phyloP scores from a whole-genome alignment of 2,888 invertebrate species.

The Leucoptera coffeella region DNA sequence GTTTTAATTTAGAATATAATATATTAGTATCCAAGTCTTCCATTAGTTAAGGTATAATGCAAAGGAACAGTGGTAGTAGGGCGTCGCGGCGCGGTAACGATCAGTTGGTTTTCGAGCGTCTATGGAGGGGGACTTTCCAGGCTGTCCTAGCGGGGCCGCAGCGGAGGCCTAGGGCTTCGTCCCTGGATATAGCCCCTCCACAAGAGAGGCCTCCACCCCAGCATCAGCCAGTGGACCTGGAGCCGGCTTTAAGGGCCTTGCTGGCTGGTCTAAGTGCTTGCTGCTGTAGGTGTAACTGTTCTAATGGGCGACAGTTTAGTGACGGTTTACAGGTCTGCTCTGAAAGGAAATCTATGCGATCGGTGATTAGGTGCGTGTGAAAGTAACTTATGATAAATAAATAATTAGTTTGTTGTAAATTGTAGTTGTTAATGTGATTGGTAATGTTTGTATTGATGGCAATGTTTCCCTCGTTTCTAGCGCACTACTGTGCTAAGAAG shows the following conservation, averaged over 20 bases:
- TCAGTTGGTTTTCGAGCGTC: slow-evolving; percentile 62
- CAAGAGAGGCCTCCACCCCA: slow-evolving; percentile 11
- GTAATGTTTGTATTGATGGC: too few relatives aligned
- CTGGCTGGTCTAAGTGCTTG: slow-evolving; percentile 30
- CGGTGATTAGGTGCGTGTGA: slow-evolving; percentile 64
- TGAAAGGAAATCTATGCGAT: slow-evolving; percentile 55
- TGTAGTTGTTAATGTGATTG: too few relatives aligned
- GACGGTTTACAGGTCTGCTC: slow-evolving; percentile 51
- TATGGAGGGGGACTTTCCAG: slow-evolving; percentile 64
- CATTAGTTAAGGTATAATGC: slow-evolving; percentile 40
- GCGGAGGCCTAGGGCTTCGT: slow-evolving; percentile 31
- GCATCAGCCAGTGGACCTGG: slow-evolving; percentile 28
- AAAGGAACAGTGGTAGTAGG: slow-evolving; percentile 24
- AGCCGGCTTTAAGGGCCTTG: slow-evolving; percentile 31
- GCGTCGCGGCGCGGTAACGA: slow-evolving; percentile 50
- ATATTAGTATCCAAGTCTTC: slow-evolving; percentile 54
- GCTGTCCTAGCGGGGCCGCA: slow-evolving; percentile 33
- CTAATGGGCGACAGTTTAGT: slow-evolving; percentile 23
- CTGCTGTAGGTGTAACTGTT: slow-evolving; percentile 42
- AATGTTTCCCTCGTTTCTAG: slow-evolving; percentile 46
- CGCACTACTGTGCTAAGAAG: slow-evolving; percentile 45
- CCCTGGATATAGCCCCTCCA: slow-evolving; percentile 25
- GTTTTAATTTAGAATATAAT: slow-evolving; percentile 14
- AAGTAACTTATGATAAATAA: too few relatives aligned
- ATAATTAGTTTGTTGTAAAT: too few relatives aligned